Base-by-base conservation (phyloP, 2,113 vertebrate species). In the Dunckerocampus dactyliophorus region DNA sequence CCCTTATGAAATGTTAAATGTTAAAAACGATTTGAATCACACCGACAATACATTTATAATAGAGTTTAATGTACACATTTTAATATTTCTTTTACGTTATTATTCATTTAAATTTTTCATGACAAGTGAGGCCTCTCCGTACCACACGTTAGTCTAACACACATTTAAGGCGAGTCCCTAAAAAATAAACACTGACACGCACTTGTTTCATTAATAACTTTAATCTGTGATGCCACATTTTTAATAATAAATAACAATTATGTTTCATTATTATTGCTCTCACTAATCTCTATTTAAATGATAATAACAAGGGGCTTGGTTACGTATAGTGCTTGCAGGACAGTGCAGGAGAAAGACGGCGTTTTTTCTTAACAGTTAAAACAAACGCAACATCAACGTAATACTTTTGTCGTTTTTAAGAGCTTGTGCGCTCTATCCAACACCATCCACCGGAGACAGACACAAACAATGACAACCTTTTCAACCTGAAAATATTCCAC, bases 201-300 rank as follows among this genome's bases (percentile, higher is more conserved):
- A 52, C 12, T 74, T 75, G 71, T 80, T 47, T 74, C 75, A 83
- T 76, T 80, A 66, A 66, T 65, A 84, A 67, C 71, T 87, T 87
- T 88, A 83, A 77, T 88, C 45, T 69, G 82, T 68, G 62, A 83
- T 65, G 73, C 55, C 68, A 85, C 81, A 78, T 65, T 56, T 56
- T 12, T 43, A 4, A 60, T 84, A 74, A 85, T 87, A 82, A 85
- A 87, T 85, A 84, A 80, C 69, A 79, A 56, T 65, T 81, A 34
- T 34, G 31, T 34, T 7, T 34, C 6, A 16, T 69, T 87, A 43
- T 43, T 89, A 86, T 88, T 87, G 82, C 83, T 85, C 76, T 77
- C 47, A 67, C 80, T 81, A 79, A 85, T 75, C 69, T 55, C 70
- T 79, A 67, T 73, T 75, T 77, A 65, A 81, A 80, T 61, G 42